Evolutionary conservation across 2,113 vertebrate genomes (phyloP).

Genomic region (Mus musculus): GRCm39 chr7:132932001-132932500

Average conservation of each 20-base stretch:
- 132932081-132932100: not conserved
- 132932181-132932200: not conserved
- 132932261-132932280: too few species aligned
- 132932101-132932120: not conserved
- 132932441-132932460: not conserved
- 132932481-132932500: not conserved
- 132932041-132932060: too few species aligned
- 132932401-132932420: not conserved
- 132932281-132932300: not conserved
- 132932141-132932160: not conserved
- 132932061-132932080: too few species aligned
- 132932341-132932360: not conserved
- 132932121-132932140: not conserved
- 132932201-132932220: not conserved
- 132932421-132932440: not conserved
- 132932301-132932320: not conserved
- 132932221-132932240: not conserved
- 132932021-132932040: not conserved
- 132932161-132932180: not conserved
- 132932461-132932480: too few species aligned
- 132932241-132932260: not conserved
- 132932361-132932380: not conserved
- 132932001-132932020: not conserved
- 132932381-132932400: too few species aligned
- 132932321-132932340: not conserved